These are phyloP conservation scores for Trialeurodes vaporariorum DNA, from an alignment of 1,140 invertebrate genomes.

Conservation along the genomic window DNA sequence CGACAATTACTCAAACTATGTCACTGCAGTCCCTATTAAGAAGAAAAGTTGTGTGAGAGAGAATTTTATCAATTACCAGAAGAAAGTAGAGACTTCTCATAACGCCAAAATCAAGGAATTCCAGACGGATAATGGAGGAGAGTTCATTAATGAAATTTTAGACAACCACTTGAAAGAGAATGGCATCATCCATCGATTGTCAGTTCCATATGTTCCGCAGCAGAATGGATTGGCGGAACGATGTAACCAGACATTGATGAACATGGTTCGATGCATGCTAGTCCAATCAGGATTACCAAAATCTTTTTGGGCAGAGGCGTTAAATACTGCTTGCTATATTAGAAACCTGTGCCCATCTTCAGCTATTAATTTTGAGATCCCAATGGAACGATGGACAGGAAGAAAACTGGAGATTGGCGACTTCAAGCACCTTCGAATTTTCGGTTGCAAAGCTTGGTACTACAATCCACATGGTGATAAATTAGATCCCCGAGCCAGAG, in stretches of 20 bases:
- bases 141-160: slow-evolving; percentile 1
- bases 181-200: slow-evolving; percentile 11
- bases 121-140: slow-evolving; percentile 7
- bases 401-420: not conserved
- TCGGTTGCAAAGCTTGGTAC: slow-evolving; percentile 1
- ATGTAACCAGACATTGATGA: slow-evolving; percentile 32
- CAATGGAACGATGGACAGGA: not conserved
- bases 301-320: slow-evolving; percentile 34
- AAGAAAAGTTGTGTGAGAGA: slow-evolving; percentile 11
- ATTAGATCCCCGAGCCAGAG: slow-evolving; percentile 26
- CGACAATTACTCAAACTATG: slow-evolving; percentile 13
- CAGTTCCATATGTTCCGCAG: slow-evolving; percentile 29
- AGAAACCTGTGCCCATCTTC: slow-evolving; percentile 19
- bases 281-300: slow-evolving; percentile 27
- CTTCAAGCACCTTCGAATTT: not conserved
- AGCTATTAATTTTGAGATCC: not conserved
- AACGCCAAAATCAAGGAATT: slow-evolving; percentile 15
- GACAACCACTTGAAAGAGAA: slow-evolving; percentile 5
- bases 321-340: slow-evolving; percentile 15
- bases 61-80: slow-evolving; percentile 11
- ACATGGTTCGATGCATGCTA: slow-evolving; percentile 32
- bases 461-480: slow-evolving; percentile 24
- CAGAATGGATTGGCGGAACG: slow-evolving; percentile 37
- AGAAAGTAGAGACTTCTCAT: slow-evolving; percentile 8
- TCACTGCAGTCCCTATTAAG: slow-evolving; percentile 4